These are phyloP conservation scores for Matsumurasca onukii DNA, from an alignment of 1,140 invertebrate species.

Conservation along the genomic window DNA sequence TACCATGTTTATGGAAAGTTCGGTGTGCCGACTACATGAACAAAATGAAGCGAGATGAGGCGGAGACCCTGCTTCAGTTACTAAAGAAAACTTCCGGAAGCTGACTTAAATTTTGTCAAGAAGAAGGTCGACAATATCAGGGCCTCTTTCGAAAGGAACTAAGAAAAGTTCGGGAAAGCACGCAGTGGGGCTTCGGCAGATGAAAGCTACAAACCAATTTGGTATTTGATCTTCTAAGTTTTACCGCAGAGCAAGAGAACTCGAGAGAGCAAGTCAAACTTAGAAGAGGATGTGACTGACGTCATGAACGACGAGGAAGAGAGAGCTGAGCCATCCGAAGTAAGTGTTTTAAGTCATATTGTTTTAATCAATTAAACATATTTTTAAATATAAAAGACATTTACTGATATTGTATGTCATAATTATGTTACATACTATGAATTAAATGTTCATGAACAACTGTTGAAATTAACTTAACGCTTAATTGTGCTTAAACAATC, in stretches of 20 bases:
- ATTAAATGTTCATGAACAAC: too few relatives aligned
- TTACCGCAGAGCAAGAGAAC: conserved; percentile 17
- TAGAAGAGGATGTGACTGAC: not conserved
- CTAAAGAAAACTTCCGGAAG: conserved; percentile 14
- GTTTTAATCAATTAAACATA: too few relatives aligned
- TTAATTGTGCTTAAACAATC: not conserved
- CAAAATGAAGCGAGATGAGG: not conserved
- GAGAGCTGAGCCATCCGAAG: too few relatives aligned
- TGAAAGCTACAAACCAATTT: too few relatives aligned
- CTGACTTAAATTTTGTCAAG: conserved; percentile 34
- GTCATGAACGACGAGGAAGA: not conserved
- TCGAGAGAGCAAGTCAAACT: not conserved
- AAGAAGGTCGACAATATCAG: conserved; percentile 21
- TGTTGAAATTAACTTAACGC: not conserved
- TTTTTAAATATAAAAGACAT: too few relatives aligned
- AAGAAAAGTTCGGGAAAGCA: conserved; percentile 34
- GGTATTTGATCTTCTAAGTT: conserved; percentile 11
- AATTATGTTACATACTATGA: too few relatives aligned
- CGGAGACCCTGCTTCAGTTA: not conserved
- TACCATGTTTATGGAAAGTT: too few relatives aligned
- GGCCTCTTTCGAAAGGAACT: too few relatives aligned
- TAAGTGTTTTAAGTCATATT: too few relatives aligned
- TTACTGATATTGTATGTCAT: too few relatives aligned
- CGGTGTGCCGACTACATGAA: conserved; percentile 8
- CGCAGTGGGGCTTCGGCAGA: conserved; percentile 12